Evolutionary conservation across 2,113 vertebrate genomes (phyloP).

Genomic region (Dicerorhinus sumatrensis): DNA sequence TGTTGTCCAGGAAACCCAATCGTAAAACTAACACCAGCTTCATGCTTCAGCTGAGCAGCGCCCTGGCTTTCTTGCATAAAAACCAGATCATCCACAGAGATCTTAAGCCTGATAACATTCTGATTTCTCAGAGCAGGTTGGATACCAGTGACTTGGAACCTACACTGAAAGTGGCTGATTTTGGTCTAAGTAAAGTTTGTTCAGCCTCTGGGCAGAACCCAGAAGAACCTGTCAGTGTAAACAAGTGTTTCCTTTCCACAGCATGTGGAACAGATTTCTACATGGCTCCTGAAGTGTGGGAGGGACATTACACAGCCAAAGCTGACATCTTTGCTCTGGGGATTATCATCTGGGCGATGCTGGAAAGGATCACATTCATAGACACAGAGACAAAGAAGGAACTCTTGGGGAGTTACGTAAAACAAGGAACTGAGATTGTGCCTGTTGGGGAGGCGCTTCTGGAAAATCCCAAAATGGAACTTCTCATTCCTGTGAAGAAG

Average conservation of each 20-base stretch:
- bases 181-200: slow-evolving; percentile 97
- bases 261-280: slow-evolving; percentile 98
- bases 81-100: slow-evolving; percentile 98
- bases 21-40: slow-evolving; percentile 98
- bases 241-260: slow-evolving; percentile 97
- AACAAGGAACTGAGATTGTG: slow-evolving; percentile 95
- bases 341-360: slow-evolving; percentile 98
- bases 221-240: slow-evolving; percentile 95
- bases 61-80: slow-evolving; percentile 97
- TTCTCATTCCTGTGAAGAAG: slow-evolving; percentile 96
- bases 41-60: slow-evolving; percentile 98
- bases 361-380: slow-evolving; percentile 97
- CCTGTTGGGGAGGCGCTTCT: slow-evolving; percentile 96
- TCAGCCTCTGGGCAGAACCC: slow-evolving; percentile 94
- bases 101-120: slow-evolving; percentile 98
- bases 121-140: slow-evolving; percentile 92
- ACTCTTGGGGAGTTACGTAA: slow-evolving; percentile 96
- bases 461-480: slow-evolving; percentile 98
- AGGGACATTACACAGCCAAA: slow-evolving; percentile 98
- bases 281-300: slow-evolving; percentile 99
- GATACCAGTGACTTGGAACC: slow-evolving; percentile 91
- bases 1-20: slow-evolving; percentile 96
- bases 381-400: slow-evolving; percentile 97
- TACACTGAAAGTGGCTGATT: slow-evolving; percentile 97
- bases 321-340: slow-evolving; percentile 98